Base-by-base conservation (phyloP, 2,113 vertebrate genomes). In the Chaenogobius annularis region DNA sequence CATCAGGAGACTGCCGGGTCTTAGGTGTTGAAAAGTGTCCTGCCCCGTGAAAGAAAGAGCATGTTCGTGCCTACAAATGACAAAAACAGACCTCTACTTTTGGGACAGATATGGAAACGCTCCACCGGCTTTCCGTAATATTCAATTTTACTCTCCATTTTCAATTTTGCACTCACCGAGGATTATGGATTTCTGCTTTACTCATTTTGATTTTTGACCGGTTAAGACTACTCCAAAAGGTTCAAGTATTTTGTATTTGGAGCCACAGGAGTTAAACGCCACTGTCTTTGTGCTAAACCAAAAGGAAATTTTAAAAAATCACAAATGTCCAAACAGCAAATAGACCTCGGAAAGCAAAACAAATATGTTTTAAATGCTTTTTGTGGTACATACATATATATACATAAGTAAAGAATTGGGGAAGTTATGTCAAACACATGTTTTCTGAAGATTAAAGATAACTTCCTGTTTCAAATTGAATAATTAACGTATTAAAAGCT, bases 41-140 rank as follows among this genome's bases (percentile, higher is more conserved):
- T 76, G 81, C 80, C 72, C 79, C 73, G 40, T 10, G 9, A 82
- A 54, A 83, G 84, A 86, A 83, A 54, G 73, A 87, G 79, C 84
- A 76, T 90, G 85, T 86, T 86, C 83, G 68, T 22, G 56, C 14
- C 71, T 15, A 40, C 7, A 83, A 78, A 90, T 90, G 89, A 90
- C 84, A 73, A 90, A 88, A 86, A 47, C 89, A 90, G 85, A 82
- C 68, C 72, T 58, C 26, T 14, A 46, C 82, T 56, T 74, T 58
- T 81, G 72, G 86, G 81, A 82, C 69, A 63, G 43, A 72, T 70
- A 79, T 80, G 83, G 74, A 87, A 87, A 78, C 70, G 90, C 68
- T 77, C 74, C 72, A 74, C 66, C 61, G 75, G 68, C 75, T 55
- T 69, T 61, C 26, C 73, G 68, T 47, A 68, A 82, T 70, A 82